Base-by-base conservation (phyloP, 2,113 vertebrate genomes). In the Nothobranchius kuhntae region DNA sequence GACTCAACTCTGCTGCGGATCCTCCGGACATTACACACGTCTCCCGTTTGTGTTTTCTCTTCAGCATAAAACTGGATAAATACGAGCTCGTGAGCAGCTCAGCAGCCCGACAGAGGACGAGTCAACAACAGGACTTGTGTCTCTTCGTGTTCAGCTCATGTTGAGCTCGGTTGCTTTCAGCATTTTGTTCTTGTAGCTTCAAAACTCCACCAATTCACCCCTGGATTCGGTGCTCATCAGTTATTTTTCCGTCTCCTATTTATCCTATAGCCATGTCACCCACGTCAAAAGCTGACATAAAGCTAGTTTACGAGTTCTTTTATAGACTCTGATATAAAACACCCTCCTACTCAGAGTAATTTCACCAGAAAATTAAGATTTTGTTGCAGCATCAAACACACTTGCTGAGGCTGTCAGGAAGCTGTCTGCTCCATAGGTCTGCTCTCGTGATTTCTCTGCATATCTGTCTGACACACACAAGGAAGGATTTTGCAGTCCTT, bases 11-110 rank as follows among this genome's bases (percentile, higher is more conserved):
- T 2, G 4, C 48, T 3, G 6, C 0, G 6, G 17, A 59, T 44
- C 4, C 53, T 36, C 17, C 0, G 3, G 0, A 30, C 14, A 11
- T 2, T 11, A 14, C 1, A 42, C n/a, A 50, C 5, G 24, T 3
- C 13, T 4, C 4, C 7, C 17, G 15, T 61, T 84, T 61, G 77
- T 84, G 82, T 71, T 84, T 84, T 78, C 78, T 81, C 54, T 6
- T 24, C 68, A 13, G 38, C 10, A n/a, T 50, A 21, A 68, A 71
- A 48, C 38, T 0, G 0, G 3, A 14, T 2, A 12, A 47, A 72
- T 36, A 6, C 24, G 1, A 7, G 17, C 11, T 3, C n/a, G 13
- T n/a, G 17, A 17, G 3, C 35, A 12, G n/a, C 1, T 21, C 17
- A 40, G 26, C 9, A 13, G 47, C 3, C 17, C 1, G 45, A 36